Percentiles rank a stretch among this genome's conserved stretches.
These are phyloP conservation scores for Oreochromis spilurus DNA, from an alignment of 2,113 vertebrate species.

Conservation along the genomic window DNA sequence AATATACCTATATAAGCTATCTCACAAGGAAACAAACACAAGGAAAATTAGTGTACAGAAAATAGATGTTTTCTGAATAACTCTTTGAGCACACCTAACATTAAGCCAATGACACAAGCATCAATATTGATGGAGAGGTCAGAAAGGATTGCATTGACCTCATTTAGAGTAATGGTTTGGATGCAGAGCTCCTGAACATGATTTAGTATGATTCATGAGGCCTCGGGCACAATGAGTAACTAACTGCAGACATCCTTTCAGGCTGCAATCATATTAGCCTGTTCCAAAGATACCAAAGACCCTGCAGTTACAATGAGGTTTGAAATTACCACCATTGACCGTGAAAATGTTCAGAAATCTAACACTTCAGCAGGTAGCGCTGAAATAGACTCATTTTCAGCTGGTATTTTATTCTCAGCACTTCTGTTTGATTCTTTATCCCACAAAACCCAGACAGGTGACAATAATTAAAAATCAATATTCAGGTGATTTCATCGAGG, in stretches of 20 bases:
- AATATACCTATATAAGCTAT: neutral
- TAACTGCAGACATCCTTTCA: neutral
- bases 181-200: neutral
- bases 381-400: neutral
- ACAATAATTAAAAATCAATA: neutral
- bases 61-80: neutral
- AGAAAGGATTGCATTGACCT: constrained; percentile 10
- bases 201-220: neutral
- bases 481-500: neutral
- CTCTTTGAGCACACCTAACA: neutral
- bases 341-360: neutral
- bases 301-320: neutral
- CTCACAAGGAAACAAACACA: neutral
- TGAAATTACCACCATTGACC: neutral
- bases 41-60: neutral
- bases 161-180: constrained; percentile 14
- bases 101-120: neutral
- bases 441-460: neutral
- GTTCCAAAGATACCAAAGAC: constrained; percentile 4
- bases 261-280: neutral
- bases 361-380: neutral
- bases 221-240: neutral
- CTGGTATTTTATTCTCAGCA: neutral
- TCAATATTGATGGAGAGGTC: constrained; percentile 11
- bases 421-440: neutral